Percentiles rank a stretch among this genome's conserved stretches.
Evolutionary conservation across 2,797 vertebrate species (phyloP).

Genomic region (Xenopus petersii): DNA sequence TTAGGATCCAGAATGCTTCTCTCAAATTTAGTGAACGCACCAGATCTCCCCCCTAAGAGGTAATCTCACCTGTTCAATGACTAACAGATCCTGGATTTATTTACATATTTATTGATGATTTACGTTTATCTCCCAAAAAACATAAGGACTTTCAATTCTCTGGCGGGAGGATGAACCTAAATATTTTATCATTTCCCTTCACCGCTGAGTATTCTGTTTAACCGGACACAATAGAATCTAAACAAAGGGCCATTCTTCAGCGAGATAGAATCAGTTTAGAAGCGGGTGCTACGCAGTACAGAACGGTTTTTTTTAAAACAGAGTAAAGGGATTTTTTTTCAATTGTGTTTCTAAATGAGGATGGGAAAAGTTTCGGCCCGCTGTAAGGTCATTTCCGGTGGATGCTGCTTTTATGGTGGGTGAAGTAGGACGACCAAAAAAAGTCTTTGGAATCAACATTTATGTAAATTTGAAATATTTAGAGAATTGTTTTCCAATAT

Average conservation of each 20-base stretch:
- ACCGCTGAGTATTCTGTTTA: conserved; percentile 7
- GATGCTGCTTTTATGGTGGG: not conserved
- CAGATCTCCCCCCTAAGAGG: too few species aligned
- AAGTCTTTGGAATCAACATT: not conserved
- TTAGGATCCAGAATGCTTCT: too few species aligned
- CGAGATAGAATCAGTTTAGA: conserved; percentile 26
- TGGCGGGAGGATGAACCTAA: conserved; percentile 18
- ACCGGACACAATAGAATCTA: conserved; percentile 37
- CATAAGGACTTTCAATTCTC: not conserved
- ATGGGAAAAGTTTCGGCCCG: conserved; percentile 23
- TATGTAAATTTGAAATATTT: too few species aligned
- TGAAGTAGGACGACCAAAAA: conserved; percentile 15
- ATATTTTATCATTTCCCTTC: conserved; percentile 28
- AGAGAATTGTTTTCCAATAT: too few species aligned
- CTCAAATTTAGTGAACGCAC: too few species aligned
- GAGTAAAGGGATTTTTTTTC: not conserved
- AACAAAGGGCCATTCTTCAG: conserved; percentile 31
- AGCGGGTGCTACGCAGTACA: not conserved
- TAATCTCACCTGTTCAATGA: too few species aligned
- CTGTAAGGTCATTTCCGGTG: conserved; percentile 31
- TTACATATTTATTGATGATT: too few species aligned
- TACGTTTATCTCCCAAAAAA: too few species aligned
- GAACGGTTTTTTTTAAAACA: conserved; percentile 20
- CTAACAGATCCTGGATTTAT: too few species aligned
- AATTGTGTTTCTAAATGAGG: conserved; percentile 26